A percentile compares a stretch with the other conserved stretches of the same genome.
phyloP scores from a whole-genome alignment of 2,888 invertebrate genomes.

The Drosophila nr. perissopoda region DNA sequence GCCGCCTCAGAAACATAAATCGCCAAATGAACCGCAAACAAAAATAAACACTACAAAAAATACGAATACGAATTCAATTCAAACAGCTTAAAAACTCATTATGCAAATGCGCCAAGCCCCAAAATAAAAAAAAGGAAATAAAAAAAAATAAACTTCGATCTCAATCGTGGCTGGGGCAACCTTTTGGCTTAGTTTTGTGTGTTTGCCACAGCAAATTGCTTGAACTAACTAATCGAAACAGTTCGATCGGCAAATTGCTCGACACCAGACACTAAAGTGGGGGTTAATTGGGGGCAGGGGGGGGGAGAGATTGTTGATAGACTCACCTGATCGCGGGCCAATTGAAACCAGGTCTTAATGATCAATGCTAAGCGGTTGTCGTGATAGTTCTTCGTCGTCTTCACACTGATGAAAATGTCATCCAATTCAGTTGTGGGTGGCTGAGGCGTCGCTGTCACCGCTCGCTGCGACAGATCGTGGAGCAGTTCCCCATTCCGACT shows the following conservation, averaged over 20 bases:
- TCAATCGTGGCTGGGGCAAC: slow-evolving; percentile 44
- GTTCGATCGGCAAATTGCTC: slow-evolving; percentile 49
- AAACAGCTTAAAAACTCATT: slow-evolving; percentile 79
- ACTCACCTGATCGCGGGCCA: slow-evolving; percentile 95
- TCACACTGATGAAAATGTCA: slow-evolving; percentile 97
- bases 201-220: slow-evolving; percentile 60
- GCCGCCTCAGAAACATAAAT: slow-evolving; percentile 70
- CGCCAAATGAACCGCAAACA: slow-evolving; percentile 35
- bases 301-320: background rate
- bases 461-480: slow-evolving; percentile 83
- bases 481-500: slow-evolving; percentile 83
- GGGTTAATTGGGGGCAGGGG: slow-evolving; percentile 1
- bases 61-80: slow-evolving; percentile 66
- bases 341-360: slow-evolving; percentile 97
- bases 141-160: slow-evolving; percentile 22
- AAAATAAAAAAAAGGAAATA: slow-evolving; percentile 6
- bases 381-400: slow-evolving; percentile 96
- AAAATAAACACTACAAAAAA: slow-evolving; percentile 8
- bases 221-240: slow-evolving; percentile 47
- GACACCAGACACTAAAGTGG: background rate
- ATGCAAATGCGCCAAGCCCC: slow-evolving; percentile 70
- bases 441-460: slow-evolving; percentile 85
- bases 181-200: slow-evolving; percentile 42
- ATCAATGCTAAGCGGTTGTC: slow-evolving; percentile 93
- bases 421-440: slow-evolving; percentile 90